A percentile compares a stretch with the other conserved stretches of the same genome.
Evolutionary conservation across 2,888 invertebrate species (phyloP).

Genomic region (Smittia aterrima): DNA sequence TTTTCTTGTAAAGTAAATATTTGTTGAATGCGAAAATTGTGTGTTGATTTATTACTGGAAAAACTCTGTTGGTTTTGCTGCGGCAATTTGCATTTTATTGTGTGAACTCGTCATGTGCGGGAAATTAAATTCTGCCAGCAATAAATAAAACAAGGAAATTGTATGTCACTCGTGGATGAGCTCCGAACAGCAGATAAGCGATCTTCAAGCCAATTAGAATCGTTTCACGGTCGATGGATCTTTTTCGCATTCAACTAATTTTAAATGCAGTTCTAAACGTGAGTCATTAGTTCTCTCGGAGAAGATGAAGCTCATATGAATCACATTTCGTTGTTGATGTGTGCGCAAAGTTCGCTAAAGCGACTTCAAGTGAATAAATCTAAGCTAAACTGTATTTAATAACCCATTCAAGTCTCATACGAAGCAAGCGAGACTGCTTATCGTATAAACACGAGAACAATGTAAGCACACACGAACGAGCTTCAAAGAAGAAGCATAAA

Average conservation of each 20-base stretch:
- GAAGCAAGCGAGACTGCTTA: constrained; percentile 11
- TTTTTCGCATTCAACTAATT: constrained; percentile 11
- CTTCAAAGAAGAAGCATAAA: background rate
- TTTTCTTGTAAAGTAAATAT: constrained; percentile 12
- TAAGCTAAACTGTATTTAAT: constrained; percentile 2
- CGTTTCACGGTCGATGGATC: constrained; percentile 29
- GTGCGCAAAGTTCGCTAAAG: background rate
- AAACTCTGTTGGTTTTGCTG: constrained; percentile 1
- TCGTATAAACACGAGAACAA: constrained; percentile 13
- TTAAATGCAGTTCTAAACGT: background rate
- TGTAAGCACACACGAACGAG: constrained; percentile 7
- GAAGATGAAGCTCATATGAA: background rate
- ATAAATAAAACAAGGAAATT: constrained; percentile 34
- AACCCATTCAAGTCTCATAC: constrained; percentile 9
- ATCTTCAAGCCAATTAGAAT: constrained; percentile 26
- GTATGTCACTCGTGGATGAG: constrained; percentile 29
- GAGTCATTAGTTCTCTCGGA: background rate
- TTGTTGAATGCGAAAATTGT: constrained; percentile 1
- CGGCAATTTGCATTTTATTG: constrained; percentile 29
- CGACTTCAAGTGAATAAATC: background rate
- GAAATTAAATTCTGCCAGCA: constrained; percentile 2
- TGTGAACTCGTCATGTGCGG: constrained; percentile 37
- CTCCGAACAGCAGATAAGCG: background rate
- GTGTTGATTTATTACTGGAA: background rate
- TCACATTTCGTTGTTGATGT: background rate